Evolutionary conservation across 2,888 invertebrate species (phyloP).

Genomic region (Rhagonycha lutea): DNA sequence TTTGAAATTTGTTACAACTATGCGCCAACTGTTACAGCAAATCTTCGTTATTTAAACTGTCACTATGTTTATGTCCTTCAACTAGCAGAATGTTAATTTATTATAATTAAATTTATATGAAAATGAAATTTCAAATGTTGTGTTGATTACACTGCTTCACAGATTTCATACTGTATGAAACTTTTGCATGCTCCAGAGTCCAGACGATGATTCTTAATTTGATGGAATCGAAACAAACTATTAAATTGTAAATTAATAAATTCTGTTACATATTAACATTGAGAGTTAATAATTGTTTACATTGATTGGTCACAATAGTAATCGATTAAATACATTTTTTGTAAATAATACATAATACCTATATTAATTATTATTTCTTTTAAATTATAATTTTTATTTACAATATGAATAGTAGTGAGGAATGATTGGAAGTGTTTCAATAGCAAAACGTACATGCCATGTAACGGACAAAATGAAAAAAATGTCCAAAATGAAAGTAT

Average conservation of each 20-base stretch:
- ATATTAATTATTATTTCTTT: too few species aligned
- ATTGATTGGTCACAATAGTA: background rate
- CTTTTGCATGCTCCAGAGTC: background rate
- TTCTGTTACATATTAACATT: background rate
- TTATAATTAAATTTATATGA: background rate
- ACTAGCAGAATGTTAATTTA: background rate
- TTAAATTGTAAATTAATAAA: background rate
- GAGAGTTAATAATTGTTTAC: background rate
- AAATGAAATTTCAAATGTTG: background rate
- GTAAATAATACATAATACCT: too few species aligned
- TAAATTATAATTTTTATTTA: too few species aligned
- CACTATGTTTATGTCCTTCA: background rate
- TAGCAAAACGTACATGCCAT: too few species aligned
- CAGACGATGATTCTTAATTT: background rate
- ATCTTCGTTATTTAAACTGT: conserved; percentile 15
- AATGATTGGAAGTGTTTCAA: too few species aligned
- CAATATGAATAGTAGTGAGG: too few species aligned
- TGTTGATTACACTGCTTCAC: background rate
- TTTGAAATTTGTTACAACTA: conserved; percentile 12
- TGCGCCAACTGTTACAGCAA: conserved; percentile 14
- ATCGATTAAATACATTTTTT: too few species aligned
- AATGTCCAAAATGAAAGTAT: too few species aligned
- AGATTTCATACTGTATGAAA: too few species aligned
- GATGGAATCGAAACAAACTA: too few species aligned
- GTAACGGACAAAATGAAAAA: too few species aligned